Base-by-base conservation (phyloP, 2,888 invertebrate genomes). In the Lithophane socia region DNA sequence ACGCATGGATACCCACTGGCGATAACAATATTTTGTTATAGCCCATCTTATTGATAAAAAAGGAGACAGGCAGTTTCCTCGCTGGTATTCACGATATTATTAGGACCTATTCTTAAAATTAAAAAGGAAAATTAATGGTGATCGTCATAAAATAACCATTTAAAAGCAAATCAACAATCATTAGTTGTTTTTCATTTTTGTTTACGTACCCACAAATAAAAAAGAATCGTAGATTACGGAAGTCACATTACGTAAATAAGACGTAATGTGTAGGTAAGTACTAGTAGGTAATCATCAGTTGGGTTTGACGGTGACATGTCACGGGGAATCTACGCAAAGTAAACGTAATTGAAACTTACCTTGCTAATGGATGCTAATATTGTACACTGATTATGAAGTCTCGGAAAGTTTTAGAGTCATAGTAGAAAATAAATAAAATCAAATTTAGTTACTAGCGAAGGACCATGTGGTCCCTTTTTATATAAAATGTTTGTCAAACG, bases 271-370 rank as follows among this genome's bases (percentile, higher is more conserved):
- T 37, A 37, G 3, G 29, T 29, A 29, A 29, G 29, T 29, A 42
- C 42, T n/a, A 13, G 37, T 37, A 10, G n/a, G 5, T 69, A 65
- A 73, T 42, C 24, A 63, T 37, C 21, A 61, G 56, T 66, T 67
- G 29, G 12, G 64, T 12, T n/a, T 12, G 52, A 54, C 82, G 10
- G 12, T 70, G 69, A 67, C 61, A 69, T 73, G 52, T 54, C 37
- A 69, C 21, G 37, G 37, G 13, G n/a, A 69, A n/a, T 58, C 16
- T 66, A 68, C 47, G 42, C 10, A 29, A 58, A 52, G 16, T 21
- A 37, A n/a, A 82, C 54, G n/a, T 83, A 58, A 79, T 68, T 84
- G 29, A 49, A 44, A 29, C 66, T 67, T 67, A 66, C 52, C 42
- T 63, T 66, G 29, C 64, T 67, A 67, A 69, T 44, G 18, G 8